A percentile compares a stretch with the other conserved stretches of the same genome.
These are phyloP conservation scores for Dysmachus trigonus DNA, from an alignment of 2,888 invertebrate genomes.

Conservation along the genomic window DNA sequence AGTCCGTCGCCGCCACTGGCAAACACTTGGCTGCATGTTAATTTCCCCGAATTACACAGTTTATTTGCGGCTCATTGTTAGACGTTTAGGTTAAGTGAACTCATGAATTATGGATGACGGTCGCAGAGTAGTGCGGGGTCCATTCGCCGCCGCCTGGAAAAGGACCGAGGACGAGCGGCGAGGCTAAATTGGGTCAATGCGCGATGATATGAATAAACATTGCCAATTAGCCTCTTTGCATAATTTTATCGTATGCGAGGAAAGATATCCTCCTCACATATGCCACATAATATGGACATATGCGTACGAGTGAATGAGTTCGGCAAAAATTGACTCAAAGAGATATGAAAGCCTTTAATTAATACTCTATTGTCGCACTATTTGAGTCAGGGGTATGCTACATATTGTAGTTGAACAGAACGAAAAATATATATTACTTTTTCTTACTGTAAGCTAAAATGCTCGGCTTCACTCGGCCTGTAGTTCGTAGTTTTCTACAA, in stretches of 20 bases:
- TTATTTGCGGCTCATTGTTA: slow-evolving; percentile 42
- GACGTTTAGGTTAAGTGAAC: slow-evolving; percentile 38
- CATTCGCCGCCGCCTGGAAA: not conserved
- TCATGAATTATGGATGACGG: slow-evolving; percentile 37
- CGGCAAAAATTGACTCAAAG: not conserved
- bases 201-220: slow-evolving; percentile 32
- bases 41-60: slow-evolving; percentile 39
- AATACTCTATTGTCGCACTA: not conserved
- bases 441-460: too few species aligned
- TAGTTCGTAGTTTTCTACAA: too few species aligned
- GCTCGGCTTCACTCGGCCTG: too few species aligned
- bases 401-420: not conserved
- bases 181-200: slow-evolving; percentile 9
- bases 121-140: not conserved
- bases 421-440: not conserved
- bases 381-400: not conserved
- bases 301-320: not conserved
- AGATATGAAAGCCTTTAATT: not conserved
- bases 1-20: slow-evolving; percentile 1
- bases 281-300: not conserved
- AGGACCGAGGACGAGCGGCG: not conserved
- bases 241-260: not conserved
- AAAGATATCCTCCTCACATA: not conserved
- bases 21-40: slow-evolving; percentile 39
- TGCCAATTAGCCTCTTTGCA: not conserved